phyloP scores from a whole-genome alignment of 1,140 invertebrate genomes.

The Macrosteles quadrilineatus region DNA sequence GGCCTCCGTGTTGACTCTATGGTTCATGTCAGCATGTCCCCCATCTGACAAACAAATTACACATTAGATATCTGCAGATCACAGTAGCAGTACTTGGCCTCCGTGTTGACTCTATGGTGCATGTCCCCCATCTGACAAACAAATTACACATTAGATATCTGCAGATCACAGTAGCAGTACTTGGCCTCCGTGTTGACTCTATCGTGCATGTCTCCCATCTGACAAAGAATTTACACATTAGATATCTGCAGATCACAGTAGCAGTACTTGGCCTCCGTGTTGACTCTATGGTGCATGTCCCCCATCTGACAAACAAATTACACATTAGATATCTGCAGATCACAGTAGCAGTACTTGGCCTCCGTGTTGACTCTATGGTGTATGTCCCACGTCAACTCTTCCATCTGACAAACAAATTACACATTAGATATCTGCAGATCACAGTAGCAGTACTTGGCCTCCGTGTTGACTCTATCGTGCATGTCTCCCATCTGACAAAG shows the following conservation, averaged over 20 bases:
- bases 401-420: constrained; percentile 54
- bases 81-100: constrained; percentile 90
- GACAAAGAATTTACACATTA: constrained; percentile 58
- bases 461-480: constrained; percentile 75
- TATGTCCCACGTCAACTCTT: constrained; percentile 70
- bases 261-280: constrained; percentile 83
- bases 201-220: constrained; percentile 77
- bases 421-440: constrained; percentile 69
- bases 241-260: no score
- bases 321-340: constrained; percentile 63
- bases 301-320: constrained; percentile 57
- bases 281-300: constrained; percentile 77
- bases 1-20: constrained; percentile 76
- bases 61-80: constrained; percentile 66
- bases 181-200: constrained; percentile 76
- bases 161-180: constrained; percentile 89
- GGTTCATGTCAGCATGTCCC: constrained; percentile 80
- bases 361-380: constrained; percentile 78
- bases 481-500: constrained; percentile 71
- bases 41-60: constrained; percentile 63
- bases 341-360: constrained; percentile 90
- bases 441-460: constrained; percentile 90
- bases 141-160: constrained; percentile 57
- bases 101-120: constrained; percentile 75
- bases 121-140: constrained; percentile 71